A percentile compares a stretch with the other conserved stretches of the same genome.
Conservation (phyloP, 2,888 invertebrate genomes). For the Melikaiella ostensackeni region DNA sequence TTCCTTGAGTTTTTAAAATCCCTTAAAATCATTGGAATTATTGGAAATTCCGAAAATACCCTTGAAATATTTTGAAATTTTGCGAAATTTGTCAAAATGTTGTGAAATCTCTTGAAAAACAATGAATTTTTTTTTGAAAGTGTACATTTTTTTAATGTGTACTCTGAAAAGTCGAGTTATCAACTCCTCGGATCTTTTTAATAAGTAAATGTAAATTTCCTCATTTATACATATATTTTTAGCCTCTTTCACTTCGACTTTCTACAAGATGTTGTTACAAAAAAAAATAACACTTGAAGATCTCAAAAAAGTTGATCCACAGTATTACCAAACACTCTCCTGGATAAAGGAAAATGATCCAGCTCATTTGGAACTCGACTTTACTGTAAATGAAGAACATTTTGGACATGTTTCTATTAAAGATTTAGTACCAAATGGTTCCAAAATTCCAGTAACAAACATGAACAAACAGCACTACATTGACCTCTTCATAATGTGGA, state of each 20-base stretch:
- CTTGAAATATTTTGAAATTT: too few relatives aligned
- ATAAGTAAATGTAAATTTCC: not conserved
- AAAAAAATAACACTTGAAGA: conserved; percentile 96
- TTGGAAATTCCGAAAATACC: too few relatives aligned
- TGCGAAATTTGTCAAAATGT: too few relatives aligned
- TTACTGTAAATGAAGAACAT: conserved; percentile 97
- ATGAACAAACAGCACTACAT: conserved; percentile 99
- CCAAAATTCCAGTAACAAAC: conserved; percentile 92
- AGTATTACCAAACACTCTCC: conserved; percentile 98
- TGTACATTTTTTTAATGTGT: too few relatives aligned
- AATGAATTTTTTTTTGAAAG: too few relatives aligned
- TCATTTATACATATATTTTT: conserved; percentile 64
- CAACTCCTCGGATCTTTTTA: too few relatives aligned
- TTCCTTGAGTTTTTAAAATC: too few relatives aligned
- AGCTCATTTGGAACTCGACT: conserved; percentile 94
- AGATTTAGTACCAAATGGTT: conserved; percentile 94
- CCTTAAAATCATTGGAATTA: too few relatives aligned
- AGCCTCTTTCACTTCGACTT: conserved; percentile 99
- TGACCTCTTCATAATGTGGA: conserved; percentile 97
- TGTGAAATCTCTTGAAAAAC: too few relatives aligned
- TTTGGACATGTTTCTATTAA: conserved; percentile 96
- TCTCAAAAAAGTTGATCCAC: conserved; percentile 99
- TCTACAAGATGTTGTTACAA: conserved; percentile 99
- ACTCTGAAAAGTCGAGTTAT: too few relatives aligned
- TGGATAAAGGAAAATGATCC: conserved; percentile 99